Conservation (phyloP, 2,113 vertebrate genomes). For the Peromyscus leucopus region DNA sequence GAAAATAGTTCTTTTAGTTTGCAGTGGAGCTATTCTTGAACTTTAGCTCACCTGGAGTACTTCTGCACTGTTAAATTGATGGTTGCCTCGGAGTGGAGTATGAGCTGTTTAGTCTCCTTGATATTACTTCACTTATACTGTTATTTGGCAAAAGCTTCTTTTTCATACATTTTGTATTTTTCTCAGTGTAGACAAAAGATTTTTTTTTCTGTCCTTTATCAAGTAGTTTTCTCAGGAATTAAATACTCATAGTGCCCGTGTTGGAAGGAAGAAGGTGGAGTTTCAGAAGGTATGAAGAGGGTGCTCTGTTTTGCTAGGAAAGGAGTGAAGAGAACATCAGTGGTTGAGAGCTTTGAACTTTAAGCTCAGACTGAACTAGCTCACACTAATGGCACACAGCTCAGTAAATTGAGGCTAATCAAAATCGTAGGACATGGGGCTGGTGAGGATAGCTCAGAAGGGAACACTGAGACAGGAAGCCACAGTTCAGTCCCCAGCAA, state of each 20-base stretch:
- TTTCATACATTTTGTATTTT: not conserved
- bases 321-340: not conserved
- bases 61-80: not conserved
- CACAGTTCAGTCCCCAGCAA: not conserved
- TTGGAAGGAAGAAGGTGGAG: not conserved
- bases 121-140: not conserved
- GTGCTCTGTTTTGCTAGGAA: not conserved
- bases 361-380: not conserved
- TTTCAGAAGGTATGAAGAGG: constrained; percentile 8
- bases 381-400: not conserved
- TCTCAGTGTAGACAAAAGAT: not conserved
- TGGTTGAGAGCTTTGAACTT: constrained; percentile 39
- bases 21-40: not conserved
- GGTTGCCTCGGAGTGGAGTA: not conserved
- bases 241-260: not conserved
- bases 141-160: not conserved
- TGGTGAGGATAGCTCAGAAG: not conserved
- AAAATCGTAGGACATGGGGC: not conserved
- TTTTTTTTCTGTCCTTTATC: not conserved
- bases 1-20: not conserved
- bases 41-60: not conserved
- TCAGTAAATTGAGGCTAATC: not conserved
- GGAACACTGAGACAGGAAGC: not conserved
- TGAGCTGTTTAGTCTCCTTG: not conserved
- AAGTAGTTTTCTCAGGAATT: not conserved